Conservation (phyloP, 2,888 invertebrate species). For the Mayetiola destructor region DNA sequence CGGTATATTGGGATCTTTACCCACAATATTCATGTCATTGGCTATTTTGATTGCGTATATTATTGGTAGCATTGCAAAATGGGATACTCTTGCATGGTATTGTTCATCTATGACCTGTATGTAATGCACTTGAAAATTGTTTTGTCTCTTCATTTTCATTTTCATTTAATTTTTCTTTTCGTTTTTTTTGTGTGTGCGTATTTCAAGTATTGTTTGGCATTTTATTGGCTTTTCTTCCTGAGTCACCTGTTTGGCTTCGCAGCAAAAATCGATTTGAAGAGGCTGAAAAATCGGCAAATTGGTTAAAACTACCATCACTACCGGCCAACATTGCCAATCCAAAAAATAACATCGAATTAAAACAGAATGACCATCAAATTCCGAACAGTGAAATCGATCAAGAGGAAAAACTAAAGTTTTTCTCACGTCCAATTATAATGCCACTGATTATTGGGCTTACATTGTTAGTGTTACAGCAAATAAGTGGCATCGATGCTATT, state of each 20-base stretch:
- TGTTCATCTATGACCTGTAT: slow-evolving; percentile 39
- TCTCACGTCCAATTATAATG: slow-evolving; percentile 37
- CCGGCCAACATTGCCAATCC: background rate
- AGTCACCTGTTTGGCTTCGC: slow-evolving; percentile 47
- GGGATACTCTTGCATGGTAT: slow-evolving; percentile 43
- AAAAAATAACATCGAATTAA: background rate
- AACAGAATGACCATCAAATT: background rate
- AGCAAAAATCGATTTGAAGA: slow-evolving; percentile 36
- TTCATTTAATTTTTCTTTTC: background rate
- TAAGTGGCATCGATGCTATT: slow-evolving; percentile 44
- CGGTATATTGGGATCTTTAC: slow-evolving; percentile 47
- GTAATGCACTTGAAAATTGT: slow-evolving; percentile 16
- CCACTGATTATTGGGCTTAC: slow-evolving; percentile 39
- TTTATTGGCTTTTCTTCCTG: slow-evolving; percentile 40
- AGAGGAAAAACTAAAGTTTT: slow-evolving; percentile 18
- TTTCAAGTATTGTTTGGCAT: slow-evolving; percentile 27
- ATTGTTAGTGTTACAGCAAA: slow-evolving; percentile 42
- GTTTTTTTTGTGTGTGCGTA: background rate
- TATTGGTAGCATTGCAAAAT: slow-evolving; percentile 42
- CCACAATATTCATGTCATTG: slow-evolving; percentile 48
- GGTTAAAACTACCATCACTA: slow-evolving; percentile 37
- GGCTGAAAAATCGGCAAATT: slow-evolving; percentile 37
- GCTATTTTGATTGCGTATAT: slow-evolving; percentile 47
- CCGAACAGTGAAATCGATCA: background rate
- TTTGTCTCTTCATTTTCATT: background rate